phyloP scores from a whole-genome alignment of 2,113 vertebrate species.

The Bubo bubo region DNA sequence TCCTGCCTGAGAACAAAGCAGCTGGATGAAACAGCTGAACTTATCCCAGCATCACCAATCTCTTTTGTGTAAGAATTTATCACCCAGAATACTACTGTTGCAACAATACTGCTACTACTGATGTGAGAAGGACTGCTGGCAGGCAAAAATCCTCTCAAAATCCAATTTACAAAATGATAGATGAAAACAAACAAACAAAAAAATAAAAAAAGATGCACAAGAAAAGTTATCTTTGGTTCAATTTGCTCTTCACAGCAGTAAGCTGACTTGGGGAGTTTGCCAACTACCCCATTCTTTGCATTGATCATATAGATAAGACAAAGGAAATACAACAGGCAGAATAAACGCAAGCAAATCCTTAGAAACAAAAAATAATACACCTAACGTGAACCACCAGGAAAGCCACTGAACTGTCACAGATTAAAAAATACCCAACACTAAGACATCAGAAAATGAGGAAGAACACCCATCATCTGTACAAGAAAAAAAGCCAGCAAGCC shows the following conservation, averaged over 20 bases:
- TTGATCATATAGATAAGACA: background rate
- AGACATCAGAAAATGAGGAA: background rate
- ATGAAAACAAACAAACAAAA: too few relatives aligned
- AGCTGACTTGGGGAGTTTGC: background rate
- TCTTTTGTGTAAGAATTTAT: background rate
- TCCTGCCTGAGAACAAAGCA: background rate
- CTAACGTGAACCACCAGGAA: background rate
- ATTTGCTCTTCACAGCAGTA: background rate
- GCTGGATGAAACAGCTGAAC: fast-evolving
- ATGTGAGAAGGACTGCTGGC: background rate
- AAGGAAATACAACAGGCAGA: background rate
- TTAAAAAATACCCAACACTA: background rate
- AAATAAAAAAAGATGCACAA: fast-evolving
- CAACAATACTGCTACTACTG: background rate
- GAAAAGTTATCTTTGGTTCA: background rate
- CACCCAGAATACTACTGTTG: background rate
- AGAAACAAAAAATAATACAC: background rate
- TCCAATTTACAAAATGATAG: background rate
- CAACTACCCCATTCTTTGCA: background rate
- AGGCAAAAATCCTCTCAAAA: background rate
- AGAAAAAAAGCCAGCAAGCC: background rate
- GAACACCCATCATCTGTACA: background rate
- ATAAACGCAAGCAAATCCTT: background rate
- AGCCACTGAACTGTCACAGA: background rate
- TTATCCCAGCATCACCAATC: background rate